phyloP scores from a whole-genome alignment of 2,888 invertebrate species.

The Trichopoda pennipes region DNA sequence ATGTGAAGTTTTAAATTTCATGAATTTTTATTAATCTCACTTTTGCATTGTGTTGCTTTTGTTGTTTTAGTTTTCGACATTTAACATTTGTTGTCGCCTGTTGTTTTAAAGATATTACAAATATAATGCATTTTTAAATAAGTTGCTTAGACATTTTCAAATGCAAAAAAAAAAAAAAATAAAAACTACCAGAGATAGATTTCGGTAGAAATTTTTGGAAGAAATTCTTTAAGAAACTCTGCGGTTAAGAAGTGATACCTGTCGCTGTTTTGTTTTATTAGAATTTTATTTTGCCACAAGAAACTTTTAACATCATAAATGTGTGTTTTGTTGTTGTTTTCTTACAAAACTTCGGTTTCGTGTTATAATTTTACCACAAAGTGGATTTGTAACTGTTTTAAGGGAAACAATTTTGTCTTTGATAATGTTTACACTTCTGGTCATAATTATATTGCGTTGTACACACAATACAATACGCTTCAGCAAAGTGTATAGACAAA shows the following conservation, averaged over 20 bases:
- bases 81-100: slow-evolving; percentile 31
- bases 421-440: slow-evolving; percentile 7
- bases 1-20: slow-evolving; percentile 44
- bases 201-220: no score
- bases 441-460: background rate
- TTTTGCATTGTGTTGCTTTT: background rate
- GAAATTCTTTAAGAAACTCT: background rate
- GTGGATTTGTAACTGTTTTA: slow-evolving; percentile 4
- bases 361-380: slow-evolving; percentile 11
- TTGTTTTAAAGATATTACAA: background rate
- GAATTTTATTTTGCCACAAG: background rate
- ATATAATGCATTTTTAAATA: background rate
- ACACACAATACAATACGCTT: no score
- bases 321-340: background rate
- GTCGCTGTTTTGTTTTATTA: background rate
- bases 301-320: background rate
- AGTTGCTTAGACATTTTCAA: background rate
- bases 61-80: slow-evolving; percentile 1
- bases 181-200: no score
- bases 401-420: background rate
- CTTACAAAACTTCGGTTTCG: slow-evolving; percentile 7
- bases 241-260: background rate
- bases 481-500: no score
- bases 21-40: slow-evolving; percentile 35
- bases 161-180: background rate